A percentile compares a stretch with the other conserved stretches of the same genome.
These are phyloP conservation scores for Lophius americanus DNA, from an alignment of 2,797 vertebrate species.

Conservation along the genomic window DNA sequence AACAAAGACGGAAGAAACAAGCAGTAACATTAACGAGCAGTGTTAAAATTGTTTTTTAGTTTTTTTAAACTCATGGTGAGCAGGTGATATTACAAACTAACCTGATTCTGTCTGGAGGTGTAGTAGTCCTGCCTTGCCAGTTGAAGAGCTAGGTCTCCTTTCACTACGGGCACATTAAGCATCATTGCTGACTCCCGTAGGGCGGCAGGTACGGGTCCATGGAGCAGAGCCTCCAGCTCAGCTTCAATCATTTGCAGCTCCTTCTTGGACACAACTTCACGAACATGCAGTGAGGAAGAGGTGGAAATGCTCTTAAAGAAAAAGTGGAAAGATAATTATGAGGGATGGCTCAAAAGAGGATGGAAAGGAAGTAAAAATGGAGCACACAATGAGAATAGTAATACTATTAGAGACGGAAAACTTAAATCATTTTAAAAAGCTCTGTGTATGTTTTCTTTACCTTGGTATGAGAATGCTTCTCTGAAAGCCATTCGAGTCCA, in stretches of 20 bases:
- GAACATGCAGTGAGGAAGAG: slow-evolving; percentile 76
- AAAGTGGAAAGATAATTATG: background rate
- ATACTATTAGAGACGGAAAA: background rate
- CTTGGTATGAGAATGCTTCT: slow-evolving; percentile 74
- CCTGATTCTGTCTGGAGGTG: slow-evolving; percentile 84
- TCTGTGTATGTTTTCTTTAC: slow-evolving; percentile 48
- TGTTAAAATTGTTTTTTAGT: too few relatives aligned
- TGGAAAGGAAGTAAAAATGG: background rate
- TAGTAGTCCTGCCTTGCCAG: slow-evolving; percentile 85
- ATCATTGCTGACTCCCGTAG: slow-evolving; percentile 85
- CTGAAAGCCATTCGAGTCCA: slow-evolving; percentile 83
- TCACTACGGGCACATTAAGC: slow-evolving; percentile 86
- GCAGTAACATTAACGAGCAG: too few relatives aligned
- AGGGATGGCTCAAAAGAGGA: background rate
- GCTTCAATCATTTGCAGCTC: slow-evolving; percentile 83
- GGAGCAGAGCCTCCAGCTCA: slow-evolving; percentile 83
- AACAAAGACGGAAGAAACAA: too few relatives aligned
- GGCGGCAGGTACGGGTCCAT: slow-evolving; percentile 80
- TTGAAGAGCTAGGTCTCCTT: slow-evolving; percentile 85
- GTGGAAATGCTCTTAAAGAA: slow-evolving; percentile 61
- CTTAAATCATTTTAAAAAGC: background rate
- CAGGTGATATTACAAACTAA: slow-evolving; percentile 16
- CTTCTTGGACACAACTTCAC: slow-evolving; percentile 78
- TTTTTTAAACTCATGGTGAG: background rate
- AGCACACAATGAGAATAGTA: background rate